Percentiles rank a stretch among this genome's conserved stretches.
Conservation (phyloP, 2,888 invertebrate species). For the Tinea semifulvella region DNA sequence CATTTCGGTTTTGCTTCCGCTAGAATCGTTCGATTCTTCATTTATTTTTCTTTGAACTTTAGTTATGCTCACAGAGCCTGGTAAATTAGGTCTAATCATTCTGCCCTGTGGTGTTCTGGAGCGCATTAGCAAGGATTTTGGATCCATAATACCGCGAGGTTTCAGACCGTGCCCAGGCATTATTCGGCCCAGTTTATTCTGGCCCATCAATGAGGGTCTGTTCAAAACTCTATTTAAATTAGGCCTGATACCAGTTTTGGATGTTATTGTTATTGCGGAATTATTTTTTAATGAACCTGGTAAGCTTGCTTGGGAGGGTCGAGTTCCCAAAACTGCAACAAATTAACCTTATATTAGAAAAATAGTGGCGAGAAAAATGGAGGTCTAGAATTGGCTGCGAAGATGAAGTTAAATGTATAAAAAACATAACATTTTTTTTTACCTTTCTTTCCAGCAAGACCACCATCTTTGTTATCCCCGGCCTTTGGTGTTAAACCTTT, state of each 20-base stretch:
- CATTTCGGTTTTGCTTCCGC: conserved; percentile 29
- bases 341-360: conserved; percentile 7
- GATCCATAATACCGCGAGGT: conserved; percentile 39
- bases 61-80: conserved; percentile 55
- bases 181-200: conserved; percentile 41
- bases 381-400: not conserved
- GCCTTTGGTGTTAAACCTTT: conserved; percentile 68
- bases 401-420: not conserved
- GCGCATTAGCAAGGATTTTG: conserved; percentile 40
- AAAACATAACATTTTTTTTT: conserved; percentile 17
- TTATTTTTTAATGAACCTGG: conserved; percentile 67
- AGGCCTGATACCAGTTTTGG: conserved; percentile 49
- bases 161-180: conserved; percentile 51
- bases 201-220: conserved; percentile 42
- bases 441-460: conserved; percentile 55
- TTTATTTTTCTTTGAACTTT: conserved; percentile 42
- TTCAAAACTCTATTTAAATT: conserved; percentile 43
- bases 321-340: conserved; percentile 43
- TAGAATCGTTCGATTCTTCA: conserved; percentile 28
- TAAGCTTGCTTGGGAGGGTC: conserved; percentile 43
- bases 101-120: conserved; percentile 33
- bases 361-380: not conserved
- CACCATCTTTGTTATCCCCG: conserved; percentile 34
- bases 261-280: conserved; percentile 68
- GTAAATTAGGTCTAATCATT: conserved; percentile 40